A percentile compares a stretch with the other conserved stretches of the same genome.
phyloP scores from a whole-genome alignment of 1,140 invertebrate genomes.

The Orchesella cincta region DNA sequence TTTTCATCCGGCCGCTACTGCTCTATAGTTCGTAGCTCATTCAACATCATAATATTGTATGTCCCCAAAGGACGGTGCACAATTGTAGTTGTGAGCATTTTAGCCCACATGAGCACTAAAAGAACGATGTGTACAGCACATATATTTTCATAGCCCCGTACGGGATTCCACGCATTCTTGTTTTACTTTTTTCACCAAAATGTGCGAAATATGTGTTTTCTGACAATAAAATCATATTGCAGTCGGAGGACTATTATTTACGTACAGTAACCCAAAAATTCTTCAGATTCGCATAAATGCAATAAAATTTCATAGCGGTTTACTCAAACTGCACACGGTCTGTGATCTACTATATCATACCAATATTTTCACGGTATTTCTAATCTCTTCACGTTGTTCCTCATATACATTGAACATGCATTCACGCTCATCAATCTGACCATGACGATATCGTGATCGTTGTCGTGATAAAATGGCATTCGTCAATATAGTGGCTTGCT shows the following conservation, averaged over 20 bases:
- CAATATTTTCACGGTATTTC: not conserved
- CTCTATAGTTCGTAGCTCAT: no score
- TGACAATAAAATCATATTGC: no score
- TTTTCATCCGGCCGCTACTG: no score
- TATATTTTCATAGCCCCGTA: no score
- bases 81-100: no score
- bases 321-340: not conserved
- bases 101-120: no score
- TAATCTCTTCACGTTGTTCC: not conserved
- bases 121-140: no score
- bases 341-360: not conserved
- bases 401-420: not conserved
- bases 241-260: no score
- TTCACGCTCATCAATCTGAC: not conserved
- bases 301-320: not conserved
- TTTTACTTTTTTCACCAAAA: not conserved
- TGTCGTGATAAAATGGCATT: not conserved
- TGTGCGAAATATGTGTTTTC: not conserved
- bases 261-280: not conserved
- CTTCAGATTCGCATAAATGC: not conserved
- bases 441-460: not conserved
- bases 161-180: no score
- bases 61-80: no score
- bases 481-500: not conserved
- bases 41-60: no score